A percentile compares a stretch with the other conserved stretches of the same genome.
phyloP scores from a whole-genome alignment of 1,140 invertebrate genomes.

The Littorina saxatilis region DNA sequence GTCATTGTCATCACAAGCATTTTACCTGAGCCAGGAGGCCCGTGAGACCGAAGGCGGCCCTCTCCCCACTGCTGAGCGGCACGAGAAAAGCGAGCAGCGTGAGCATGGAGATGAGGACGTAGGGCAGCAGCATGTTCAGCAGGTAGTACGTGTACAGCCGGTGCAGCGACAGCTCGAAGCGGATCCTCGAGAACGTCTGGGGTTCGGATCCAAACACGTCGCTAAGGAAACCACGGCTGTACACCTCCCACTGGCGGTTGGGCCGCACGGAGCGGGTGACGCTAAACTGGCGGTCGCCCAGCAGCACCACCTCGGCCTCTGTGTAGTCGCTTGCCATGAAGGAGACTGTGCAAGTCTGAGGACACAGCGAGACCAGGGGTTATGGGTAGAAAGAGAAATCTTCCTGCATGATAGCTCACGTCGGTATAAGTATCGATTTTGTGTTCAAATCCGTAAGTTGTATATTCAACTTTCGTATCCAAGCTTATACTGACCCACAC shows the following conservation, averaged over 20 bases:
- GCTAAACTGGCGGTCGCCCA: neutral
- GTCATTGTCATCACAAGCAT: slow-evolving; percentile 78
- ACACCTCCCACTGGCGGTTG: slow-evolving; percentile 9
- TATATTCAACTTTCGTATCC: too few species aligned
- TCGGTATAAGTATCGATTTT: too few species aligned
- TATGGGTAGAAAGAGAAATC: too few species aligned
- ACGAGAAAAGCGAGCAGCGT: slow-evolving; percentile 77
- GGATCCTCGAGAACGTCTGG: neutral
- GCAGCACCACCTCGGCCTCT: neutral
- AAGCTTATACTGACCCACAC: too few species aligned
- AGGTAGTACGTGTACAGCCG: neutral
- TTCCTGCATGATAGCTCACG: too few species aligned
- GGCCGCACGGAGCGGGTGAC: neutral
- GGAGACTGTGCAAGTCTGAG: neutral
- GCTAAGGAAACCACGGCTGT: neutral
- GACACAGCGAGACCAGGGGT: too few species aligned
- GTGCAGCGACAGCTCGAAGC: neutral
- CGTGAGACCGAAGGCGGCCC: slow-evolving; percentile 85
- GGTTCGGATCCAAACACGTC: neutral
- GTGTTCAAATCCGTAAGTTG: too few species aligned
- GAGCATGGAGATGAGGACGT: slow-evolving; percentile 7
- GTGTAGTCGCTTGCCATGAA: neutral
- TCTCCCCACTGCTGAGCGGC: slow-evolving; percentile 78
- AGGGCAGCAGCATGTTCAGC: slow-evolving; percentile 13
- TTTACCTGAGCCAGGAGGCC: slow-evolving; percentile 76